Conservation (phyloP, 2,888 invertebrate genomes). For the Callinectes sapidus region DNA sequence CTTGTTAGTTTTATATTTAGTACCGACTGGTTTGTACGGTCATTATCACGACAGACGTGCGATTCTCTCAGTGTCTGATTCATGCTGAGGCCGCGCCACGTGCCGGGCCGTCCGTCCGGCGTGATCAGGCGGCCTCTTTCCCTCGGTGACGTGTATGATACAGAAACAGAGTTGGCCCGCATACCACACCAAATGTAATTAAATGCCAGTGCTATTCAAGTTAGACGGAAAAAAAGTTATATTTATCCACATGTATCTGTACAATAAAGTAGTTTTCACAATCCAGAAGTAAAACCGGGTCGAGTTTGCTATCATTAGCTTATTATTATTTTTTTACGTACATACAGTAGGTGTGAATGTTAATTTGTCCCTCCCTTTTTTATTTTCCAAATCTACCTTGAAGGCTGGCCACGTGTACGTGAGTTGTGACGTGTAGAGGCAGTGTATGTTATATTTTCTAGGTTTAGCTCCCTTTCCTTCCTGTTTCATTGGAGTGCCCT, state of each 20-base stretch:
- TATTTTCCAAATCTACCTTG: neutral
- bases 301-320: neutral
- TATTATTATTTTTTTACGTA: neutral
- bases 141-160: constrained; percentile 42
- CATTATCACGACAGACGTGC: constrained; percentile 51
- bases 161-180: constrained; percentile 20
- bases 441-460: neutral
- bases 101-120: constrained; percentile 16
- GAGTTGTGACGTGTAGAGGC: constrained; percentile 20
- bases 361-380: neutral
- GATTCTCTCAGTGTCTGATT: constrained; percentile 49
- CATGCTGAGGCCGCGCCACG: constrained; percentile 31
- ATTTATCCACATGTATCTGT: neutral
- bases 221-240: constrained; percentile 1
- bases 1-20: constrained; percentile 61
- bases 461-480: neutral
- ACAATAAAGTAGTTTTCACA: constrained; percentile 17
- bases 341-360: neutral
- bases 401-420: neutral
- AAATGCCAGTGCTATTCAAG: constrained; percentile 4
- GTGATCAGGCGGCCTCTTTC: constrained; percentile 18
- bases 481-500: neutral
- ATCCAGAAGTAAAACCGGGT: neutral
- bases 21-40: constrained; percentile 56
- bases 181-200: constrained; percentile 33